Evolutionary conservation across 2,888 invertebrate genomes (phyloP).

Genomic region (Iphiclides podalirius): DNA sequence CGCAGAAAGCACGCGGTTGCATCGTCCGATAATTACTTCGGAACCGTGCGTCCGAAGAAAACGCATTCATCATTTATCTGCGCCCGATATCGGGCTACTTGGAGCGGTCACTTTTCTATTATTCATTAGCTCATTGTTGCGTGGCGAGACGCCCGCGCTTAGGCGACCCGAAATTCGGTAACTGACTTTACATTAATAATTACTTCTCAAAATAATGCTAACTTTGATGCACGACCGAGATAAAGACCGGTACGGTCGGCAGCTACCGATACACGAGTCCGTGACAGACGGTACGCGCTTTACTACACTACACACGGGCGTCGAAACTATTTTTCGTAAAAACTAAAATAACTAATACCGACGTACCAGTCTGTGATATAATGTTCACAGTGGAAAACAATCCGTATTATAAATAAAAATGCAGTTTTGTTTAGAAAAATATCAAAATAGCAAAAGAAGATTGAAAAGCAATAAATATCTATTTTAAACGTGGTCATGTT

Average conservation of each 20-base stretch:
- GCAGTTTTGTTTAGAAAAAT: too few species aligned
- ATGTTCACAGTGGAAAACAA: too few species aligned
- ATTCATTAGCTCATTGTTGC: conserved; percentile 71
- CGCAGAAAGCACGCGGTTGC: conserved; percentile 35
- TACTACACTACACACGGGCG: not conserved
- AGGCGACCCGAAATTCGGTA: conserved; percentile 74
- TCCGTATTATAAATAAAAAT: too few species aligned
- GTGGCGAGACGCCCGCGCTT: conserved; percentile 56
- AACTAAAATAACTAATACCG: too few species aligned
- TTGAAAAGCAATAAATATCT: too few species aligned
- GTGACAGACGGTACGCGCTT: conserved; percentile 21
- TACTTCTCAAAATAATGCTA: conserved; percentile 79
- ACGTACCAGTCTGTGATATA: too few species aligned
- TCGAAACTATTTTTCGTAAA: too few species aligned
- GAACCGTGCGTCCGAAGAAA: conserved; percentile 58
- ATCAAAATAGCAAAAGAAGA: too few species aligned
- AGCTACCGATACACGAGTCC: conserved; percentile 33
- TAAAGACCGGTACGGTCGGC: conserved; percentile 53
- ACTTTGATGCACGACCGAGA: conserved; percentile 73
- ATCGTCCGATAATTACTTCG: conserved; percentile 55
- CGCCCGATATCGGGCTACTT: conserved; percentile 64
- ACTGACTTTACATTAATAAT: conserved; percentile 75
- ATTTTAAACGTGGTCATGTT: too few species aligned
- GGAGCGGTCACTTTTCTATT: conserved; percentile 69
- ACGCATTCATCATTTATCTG: conserved; percentile 73